Evolutionary conservation across 2,888 invertebrate genomes (phyloP).

Genomic region (Drosophila tanythrix): DNA sequence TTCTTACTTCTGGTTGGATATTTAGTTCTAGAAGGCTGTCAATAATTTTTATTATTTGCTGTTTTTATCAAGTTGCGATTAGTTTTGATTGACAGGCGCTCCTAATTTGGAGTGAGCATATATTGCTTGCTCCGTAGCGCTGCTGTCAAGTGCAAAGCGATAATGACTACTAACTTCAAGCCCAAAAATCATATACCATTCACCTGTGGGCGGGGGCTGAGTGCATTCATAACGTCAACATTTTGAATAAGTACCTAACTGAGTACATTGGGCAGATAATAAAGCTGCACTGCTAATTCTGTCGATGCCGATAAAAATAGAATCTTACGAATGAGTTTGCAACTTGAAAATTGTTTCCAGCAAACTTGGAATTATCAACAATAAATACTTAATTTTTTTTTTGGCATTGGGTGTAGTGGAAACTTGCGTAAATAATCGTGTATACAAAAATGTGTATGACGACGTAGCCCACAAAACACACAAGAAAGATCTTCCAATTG

Average conservation of each 20-base stretch:
- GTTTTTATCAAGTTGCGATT: constrained; percentile 39
- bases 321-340: constrained; percentile 58
- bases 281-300: constrained; percentile 52
- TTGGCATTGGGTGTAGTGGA: constrained; percentile 21
- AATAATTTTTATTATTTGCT: constrained; percentile 19
- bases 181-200: constrained; percentile 30
- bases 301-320: constrained; percentile 57
- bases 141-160: constrained; percentile 51
- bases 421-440: constrained; percentile 51
- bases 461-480: constrained; percentile 30
- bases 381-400: constrained; percentile 34
- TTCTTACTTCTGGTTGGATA: constrained; percentile 5
- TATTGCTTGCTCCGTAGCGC: neutral
- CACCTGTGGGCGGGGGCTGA: constrained; percentile 46
- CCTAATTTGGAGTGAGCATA: constrained; percentile 57
- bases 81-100: constrained; percentile 61
- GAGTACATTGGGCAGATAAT: constrained; percentile 11
- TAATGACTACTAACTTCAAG: constrained; percentile 62
- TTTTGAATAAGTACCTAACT: constrained; percentile 36
- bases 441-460: constrained; percentile 44
- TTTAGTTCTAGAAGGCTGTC: constrained; percentile 20
- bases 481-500: constrained; percentile 41
- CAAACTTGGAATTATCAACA: constrained; percentile 70
- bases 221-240: constrained; percentile 58
- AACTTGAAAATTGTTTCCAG: constrained; percentile 56